Evolutionary conservation across 1,140 invertebrate genomes (phyloP).

Genomic region (Diabrotica virgifera): DNA sequence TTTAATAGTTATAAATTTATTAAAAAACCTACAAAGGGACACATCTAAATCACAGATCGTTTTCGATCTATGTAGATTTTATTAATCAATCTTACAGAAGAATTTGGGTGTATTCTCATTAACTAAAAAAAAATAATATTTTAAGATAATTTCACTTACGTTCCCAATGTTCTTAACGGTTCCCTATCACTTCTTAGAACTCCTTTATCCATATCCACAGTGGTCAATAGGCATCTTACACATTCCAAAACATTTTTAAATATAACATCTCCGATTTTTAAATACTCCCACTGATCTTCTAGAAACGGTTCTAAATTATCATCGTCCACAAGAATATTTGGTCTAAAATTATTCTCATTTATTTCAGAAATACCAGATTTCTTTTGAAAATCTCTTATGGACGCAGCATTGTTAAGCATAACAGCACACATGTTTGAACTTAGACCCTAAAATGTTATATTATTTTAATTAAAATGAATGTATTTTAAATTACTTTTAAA

Average conservation of each 20-base stretch:
- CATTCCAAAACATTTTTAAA: conserved; percentile 66
- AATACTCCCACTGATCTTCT: conserved; percentile 68
- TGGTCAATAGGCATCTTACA: conserved; percentile 58
- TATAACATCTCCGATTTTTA: conserved; percentile 63
- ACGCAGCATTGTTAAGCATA: conserved; percentile 40
- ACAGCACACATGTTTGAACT: too few relatives aligned
- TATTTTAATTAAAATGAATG: too few relatives aligned
- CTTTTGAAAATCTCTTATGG: conserved; percentile 62
- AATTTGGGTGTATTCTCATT: too few relatives aligned
- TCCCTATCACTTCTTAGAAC: conserved; percentile 52
- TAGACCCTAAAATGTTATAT: too few relatives aligned
- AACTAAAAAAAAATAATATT: too few relatives aligned
- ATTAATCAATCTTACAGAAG: too few relatives aligned
- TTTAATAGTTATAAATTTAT: too few relatives aligned
- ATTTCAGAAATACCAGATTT: conserved; percentile 53
- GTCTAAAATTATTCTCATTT: conserved; percentile 58
- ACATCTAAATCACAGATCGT: too few relatives aligned
- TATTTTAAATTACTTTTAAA: too few relatives aligned
- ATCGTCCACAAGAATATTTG: conserved; percentile 67
- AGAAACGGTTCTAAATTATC: conserved; percentile 53
- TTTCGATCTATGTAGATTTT: too few relatives aligned
- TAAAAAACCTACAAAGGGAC: too few relatives aligned
- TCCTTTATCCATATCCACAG: conserved; percentile 56
- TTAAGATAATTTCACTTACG: background rate
- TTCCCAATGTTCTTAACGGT: conserved; percentile 53